Evolutionary conservation across 1,140 invertebrate genomes (phyloP).

Genomic region (Matsumurasca onukii): DNA sequence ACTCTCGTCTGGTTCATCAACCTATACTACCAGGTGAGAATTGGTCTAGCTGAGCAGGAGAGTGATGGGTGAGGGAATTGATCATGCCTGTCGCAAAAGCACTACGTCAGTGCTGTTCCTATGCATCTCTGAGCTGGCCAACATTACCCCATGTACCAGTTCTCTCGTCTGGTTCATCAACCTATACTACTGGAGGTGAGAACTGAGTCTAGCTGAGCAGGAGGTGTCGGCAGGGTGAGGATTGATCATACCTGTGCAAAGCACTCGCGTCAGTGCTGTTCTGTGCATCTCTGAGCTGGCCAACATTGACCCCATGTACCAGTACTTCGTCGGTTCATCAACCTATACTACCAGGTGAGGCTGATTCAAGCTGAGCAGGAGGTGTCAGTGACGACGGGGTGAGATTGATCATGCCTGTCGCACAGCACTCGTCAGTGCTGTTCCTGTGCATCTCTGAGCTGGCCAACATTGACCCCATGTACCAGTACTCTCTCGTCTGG

Average conservation of each 20-base stretch:
- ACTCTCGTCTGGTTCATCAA: constrained; percentile 88
- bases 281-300: no score
- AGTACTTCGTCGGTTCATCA: no score
- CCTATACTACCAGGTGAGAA: constrained; percentile 70
- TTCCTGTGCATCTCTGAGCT: constrained; percentile 93
- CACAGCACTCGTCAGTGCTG: constrained; percentile 82
- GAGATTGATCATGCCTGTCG: constrained; percentile 87
- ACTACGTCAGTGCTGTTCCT: constrained; percentile 91
- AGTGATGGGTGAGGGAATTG: constrained; percentile 83
- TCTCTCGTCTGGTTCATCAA: no score
- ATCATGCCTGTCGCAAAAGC: constrained; percentile 86
- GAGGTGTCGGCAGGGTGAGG: no score
- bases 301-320: no score
- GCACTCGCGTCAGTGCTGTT: no score
- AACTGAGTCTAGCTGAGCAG: no score
- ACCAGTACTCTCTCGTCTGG: constrained; percentile 71
- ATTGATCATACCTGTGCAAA: no score
- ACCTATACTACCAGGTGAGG: no score
- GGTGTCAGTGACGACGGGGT: constrained; percentile 66
- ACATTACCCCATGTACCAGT: constrained; percentile 91
- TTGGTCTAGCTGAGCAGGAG: constrained; percentile 69
- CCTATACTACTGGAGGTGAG: no score
- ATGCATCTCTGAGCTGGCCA: constrained; percentile 85
- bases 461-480: constrained; percentile 55
- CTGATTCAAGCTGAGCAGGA: constrained; percentile 85